Percentiles rank a stretch among this genome's conserved stretches.
Evolutionary conservation across 2,113 vertebrate species (phyloP).

Genomic region (Channa argus): DNA sequence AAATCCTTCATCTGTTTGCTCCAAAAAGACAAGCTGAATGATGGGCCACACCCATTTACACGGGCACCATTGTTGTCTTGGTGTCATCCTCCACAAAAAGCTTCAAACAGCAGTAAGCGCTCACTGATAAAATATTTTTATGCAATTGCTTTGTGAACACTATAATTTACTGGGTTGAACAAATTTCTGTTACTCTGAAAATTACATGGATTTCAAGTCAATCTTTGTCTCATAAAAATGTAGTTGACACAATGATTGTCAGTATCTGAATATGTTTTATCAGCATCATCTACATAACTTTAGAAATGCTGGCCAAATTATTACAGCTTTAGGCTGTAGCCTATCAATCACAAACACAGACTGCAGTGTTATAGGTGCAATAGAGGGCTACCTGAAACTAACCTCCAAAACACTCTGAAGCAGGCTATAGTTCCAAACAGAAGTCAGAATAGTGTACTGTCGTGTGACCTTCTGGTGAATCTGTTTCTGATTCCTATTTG

Average conservation of each 20-base stretch:
- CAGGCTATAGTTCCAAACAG: neutral
- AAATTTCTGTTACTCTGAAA: neutral
- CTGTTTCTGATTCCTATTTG: too few relatives aligned
- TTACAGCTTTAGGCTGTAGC: neutral
- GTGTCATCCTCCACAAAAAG: constrained; percentile 11
- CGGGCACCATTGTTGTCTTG: constrained; percentile 43
- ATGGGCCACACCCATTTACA: constrained; percentile 51
- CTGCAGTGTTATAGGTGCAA: neutral
- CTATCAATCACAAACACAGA: neutral
- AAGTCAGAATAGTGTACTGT: too few relatives aligned
- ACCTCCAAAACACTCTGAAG: neutral
- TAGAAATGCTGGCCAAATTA: neutral
- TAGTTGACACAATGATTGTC: neutral
- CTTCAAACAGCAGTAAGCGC: constrained; percentile 10
- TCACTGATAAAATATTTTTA: neutral
- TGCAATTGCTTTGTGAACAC: neutral
- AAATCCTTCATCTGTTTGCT: constrained; percentile 55
- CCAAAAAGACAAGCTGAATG: constrained; percentile 8
- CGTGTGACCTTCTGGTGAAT: too few relatives aligned
- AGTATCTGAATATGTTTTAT: neutral
- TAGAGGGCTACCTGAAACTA: neutral
- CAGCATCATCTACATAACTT: neutral
- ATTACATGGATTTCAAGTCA: neutral
- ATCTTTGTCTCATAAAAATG: neutral
- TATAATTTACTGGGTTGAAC: neutral